Percentiles rank a stretch among this genome's conserved stretches.
Conservation (phyloP, 2,113 vertebrate species). For the Clarias gariepinus region DNA sequence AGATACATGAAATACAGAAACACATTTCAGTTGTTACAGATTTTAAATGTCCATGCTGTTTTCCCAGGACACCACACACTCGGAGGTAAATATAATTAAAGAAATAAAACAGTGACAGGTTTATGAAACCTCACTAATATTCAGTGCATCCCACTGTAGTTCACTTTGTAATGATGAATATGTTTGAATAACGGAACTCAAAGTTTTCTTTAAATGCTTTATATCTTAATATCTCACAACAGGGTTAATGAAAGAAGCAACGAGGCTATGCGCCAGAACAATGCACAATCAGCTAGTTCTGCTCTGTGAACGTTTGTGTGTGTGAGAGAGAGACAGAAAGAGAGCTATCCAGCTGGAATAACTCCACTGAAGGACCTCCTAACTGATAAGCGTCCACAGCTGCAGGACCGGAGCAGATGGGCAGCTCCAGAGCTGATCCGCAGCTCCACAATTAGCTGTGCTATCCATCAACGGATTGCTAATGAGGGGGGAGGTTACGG, state of each 20-base stretch:
- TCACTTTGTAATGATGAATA: neutral
- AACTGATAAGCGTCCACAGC: slow-evolving; percentile 53
- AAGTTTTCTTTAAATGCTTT: neutral
- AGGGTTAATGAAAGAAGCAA: slow-evolving; percentile 6
- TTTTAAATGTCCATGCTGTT: neutral
- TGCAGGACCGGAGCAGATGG: slow-evolving; percentile 50
- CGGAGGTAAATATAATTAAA: neutral
- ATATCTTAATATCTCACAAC: neutral
- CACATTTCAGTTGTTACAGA: neutral
- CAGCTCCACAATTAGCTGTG: slow-evolving; percentile 49
- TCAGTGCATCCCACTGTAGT: neutral
- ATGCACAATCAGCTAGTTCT: slow-evolving; percentile 13
- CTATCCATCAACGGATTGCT: slow-evolving; percentile 55
- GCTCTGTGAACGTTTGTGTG: slow-evolving; percentile 7
- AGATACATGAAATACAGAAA: neutral
- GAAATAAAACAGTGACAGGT: neutral
- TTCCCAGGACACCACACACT: neutral
- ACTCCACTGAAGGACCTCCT: slow-evolving; percentile 48
- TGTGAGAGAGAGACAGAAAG: neutral
- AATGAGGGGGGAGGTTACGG: slow-evolving; percentile 42
- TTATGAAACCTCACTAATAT: neutral
- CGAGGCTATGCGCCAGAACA: neutral
- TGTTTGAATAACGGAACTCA: neutral
- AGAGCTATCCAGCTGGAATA: slow-evolving; percentile 46
- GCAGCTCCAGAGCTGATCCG: slow-evolving; percentile 30